These are phyloP conservation scores for Gymnoscopelus braueri DNA, from an alignment of 2,797 vertebrate species.

Conservation along the genomic window DNA sequence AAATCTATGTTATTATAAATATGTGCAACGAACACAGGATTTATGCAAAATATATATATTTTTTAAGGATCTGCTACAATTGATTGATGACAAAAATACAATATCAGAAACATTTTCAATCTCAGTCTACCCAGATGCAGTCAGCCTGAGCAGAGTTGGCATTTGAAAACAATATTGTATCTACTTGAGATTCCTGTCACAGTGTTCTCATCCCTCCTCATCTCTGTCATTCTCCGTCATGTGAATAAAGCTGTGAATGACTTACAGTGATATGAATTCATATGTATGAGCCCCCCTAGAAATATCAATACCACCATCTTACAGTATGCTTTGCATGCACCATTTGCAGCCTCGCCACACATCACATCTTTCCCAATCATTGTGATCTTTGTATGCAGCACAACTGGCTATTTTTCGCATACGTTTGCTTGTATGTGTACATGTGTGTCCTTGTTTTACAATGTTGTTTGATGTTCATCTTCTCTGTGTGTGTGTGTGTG, in stretches of 20 bases:
- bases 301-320: slow-evolving; percentile 46
- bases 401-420: too few species aligned
- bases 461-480: too few species aligned
- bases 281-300: slow-evolving; percentile 54
- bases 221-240: slow-evolving; percentile 21
- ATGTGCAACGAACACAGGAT: background rate
- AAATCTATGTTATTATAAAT: too few species aligned
- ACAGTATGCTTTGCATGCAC: slow-evolving; percentile 21
- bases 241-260: slow-evolving; percentile 28
- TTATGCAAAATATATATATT: background rate
- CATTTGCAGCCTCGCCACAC: slow-evolving; percentile 4
- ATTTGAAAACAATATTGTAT: slow-evolving; percentile 31
- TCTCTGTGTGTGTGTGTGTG: background rate
- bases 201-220: slow-evolving; percentile 24
- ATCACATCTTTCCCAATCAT: slow-evolving; percentile 20
- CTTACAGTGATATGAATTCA: slow-evolving; percentile 29
- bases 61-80: background rate
- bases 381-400: background rate
- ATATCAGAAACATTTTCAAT: slow-evolving; percentile 41
- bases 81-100: slow-evolving; percentile 23
- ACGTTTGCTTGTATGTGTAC: background rate
- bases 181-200: slow-evolving; percentile 53
- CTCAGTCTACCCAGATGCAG: slow-evolving; percentile 12
- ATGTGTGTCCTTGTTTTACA: background rate
- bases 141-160: slow-evolving; percentile 6